Evolutionary conservation across 2,888 invertebrate species (phyloP).

Genomic region (Lycophotia porphyrea): DNA sequence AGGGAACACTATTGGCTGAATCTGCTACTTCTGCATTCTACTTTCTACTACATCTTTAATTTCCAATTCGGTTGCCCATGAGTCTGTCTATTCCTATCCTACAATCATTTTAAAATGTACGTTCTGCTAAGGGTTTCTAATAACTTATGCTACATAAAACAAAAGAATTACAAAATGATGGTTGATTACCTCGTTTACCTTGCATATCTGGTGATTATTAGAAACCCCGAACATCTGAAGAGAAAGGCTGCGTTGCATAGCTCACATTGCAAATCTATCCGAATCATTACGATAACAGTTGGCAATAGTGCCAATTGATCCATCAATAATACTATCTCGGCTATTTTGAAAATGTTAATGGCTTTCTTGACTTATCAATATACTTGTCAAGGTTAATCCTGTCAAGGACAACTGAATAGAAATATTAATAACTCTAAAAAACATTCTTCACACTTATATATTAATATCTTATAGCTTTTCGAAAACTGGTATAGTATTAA

Average conservation of each 20-base stretch:
- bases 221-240: conserved; percentile 4
- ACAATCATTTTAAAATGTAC: background rate
- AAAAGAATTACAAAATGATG: conserved; percentile 25
- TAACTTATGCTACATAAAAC: conserved; percentile 1
- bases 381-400: conserved; percentile 10
- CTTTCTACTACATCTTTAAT: background rate
- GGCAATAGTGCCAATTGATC: conserved; percentile 1
- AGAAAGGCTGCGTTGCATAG: conserved; percentile 26
- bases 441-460: background rate
- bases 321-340: conserved; percentile 14
- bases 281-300: conserved; percentile 1
- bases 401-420: background rate
- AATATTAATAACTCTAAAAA: background rate
- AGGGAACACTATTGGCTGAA: background rate
- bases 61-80: background rate
- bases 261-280: conserved; percentile 10
- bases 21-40: background rate
- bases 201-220: conserved; percentile 19
- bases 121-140: background rate
- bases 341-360: background rate
- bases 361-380: conserved; percentile 4
- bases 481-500: background rate
- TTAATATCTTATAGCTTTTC: background rate
- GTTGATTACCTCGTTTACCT: conserved; percentile 35
- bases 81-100: background rate